Base-by-base conservation (phyloP, 2,113 vertebrate species). In the Carassius carassius region DNA sequence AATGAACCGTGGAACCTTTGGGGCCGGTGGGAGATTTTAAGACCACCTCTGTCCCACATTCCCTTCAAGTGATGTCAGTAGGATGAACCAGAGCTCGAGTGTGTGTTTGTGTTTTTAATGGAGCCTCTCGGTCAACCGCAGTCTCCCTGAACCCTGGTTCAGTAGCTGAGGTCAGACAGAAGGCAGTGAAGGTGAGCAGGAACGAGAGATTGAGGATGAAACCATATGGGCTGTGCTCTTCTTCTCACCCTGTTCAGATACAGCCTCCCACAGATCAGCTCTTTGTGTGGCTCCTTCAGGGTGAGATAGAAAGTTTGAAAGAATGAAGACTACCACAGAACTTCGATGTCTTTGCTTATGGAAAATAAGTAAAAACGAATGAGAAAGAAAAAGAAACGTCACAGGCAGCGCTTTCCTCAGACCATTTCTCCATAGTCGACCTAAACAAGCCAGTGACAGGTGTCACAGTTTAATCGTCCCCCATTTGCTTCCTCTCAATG, bases 381-480 rank as follows among this genome's bases (percentile, higher is more conserved):
- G 70, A 72, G 49, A 58, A 67, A 35, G 37, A 75, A 75, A 47
- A 72, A 63, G 81, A 79, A 78, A 76, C 29, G 51, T 44, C 74
- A 83, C 77, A 85, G 49, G 78, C 86, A 69, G 54, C 62, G 51
- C 37, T 86, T 77, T 80, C 62, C 77, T 60, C 84, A 63, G 78
- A 83, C 77, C 84, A 62, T 84, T 75, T 84, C 85, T 74, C 65
- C 78, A 88, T 82, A 88, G 87, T 84, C 23, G 16, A 12, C 54
- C 85, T 88, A 86, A 88, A 88, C 85, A 88, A 82, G 85, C 85
- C 85, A 86, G 70, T 88, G 87, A 88, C 87, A 88, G 87, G 85
- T 88, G 85, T 86, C 87, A 86, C 82, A 85, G 85, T 86, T 84
- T 88, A 88, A 88, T 88, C 80, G 85, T 82, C 79, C 87, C 75